These are phyloP conservation scores for Mobula birostris DNA, from an alignment of 2,113 vertebrate species.

Conservation along the genomic window DNA sequence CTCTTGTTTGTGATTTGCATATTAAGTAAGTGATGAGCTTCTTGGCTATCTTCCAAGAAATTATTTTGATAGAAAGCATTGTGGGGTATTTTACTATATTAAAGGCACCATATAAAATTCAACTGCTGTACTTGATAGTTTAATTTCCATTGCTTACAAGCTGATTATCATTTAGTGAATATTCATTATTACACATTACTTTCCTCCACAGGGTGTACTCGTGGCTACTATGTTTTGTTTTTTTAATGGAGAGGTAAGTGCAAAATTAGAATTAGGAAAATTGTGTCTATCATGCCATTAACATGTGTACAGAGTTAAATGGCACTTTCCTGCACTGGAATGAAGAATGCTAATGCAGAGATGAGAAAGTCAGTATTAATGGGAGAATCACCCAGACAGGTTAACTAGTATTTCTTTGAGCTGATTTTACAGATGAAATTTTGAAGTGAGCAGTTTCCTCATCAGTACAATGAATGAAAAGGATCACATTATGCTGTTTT, in stretches of 20 bases:
- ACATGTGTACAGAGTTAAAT: background rate
- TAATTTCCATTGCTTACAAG: background rate
- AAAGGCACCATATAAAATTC: too few species aligned
- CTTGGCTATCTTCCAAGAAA: background rate
- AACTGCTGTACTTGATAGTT: background rate
- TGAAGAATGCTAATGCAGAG: background rate
- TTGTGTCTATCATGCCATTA: background rate
- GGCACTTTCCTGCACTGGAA: background rate
- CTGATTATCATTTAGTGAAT: background rate
- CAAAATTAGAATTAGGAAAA: background rate
- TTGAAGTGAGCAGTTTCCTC: too few species aligned
- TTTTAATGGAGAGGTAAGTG: constrained; percentile 89
- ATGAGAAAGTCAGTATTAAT: background rate
- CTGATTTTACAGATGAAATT: too few species aligned
- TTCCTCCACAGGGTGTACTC: constrained; percentile 72
- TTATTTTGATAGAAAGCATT: background rate
- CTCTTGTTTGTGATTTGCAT: background rate
- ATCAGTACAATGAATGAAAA: too few species aligned
- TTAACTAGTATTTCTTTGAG: too few species aligned
- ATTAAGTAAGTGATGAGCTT: background rate
- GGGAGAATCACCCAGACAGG: background rate
- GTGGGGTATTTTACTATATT: background rate
- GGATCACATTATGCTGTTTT: too few species aligned
- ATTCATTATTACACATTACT: constrained; percentile 40
- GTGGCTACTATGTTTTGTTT: constrained; percentile 97